Conservation (phyloP, 1,140 invertebrate genomes). For the Gryllus bimaculatus region DNA sequence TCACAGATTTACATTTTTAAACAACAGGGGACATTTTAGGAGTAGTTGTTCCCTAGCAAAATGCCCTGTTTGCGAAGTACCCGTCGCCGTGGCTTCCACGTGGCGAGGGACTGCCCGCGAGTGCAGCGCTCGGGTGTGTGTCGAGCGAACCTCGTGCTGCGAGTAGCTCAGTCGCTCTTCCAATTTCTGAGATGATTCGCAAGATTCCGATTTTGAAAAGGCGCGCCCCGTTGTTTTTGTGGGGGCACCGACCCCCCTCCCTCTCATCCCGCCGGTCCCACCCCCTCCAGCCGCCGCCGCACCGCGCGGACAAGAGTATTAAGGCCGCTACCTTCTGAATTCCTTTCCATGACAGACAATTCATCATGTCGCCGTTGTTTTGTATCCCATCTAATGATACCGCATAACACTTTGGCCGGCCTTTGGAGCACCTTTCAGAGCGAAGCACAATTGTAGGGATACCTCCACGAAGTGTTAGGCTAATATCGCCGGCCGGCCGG, state of each 20-base stretch:
- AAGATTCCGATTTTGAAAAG: conserved; percentile 5
- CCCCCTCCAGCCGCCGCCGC: no score
- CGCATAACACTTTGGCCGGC: not conserved
- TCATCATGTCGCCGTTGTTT: conserved; percentile 3
- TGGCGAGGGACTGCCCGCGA: no score
- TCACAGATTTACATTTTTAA: no score
- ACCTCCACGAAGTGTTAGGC: not conserved
- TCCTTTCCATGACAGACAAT: conserved; percentile 4
- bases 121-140: no score
- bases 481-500: not conserved
- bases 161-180: not conserved
- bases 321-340: not conserved
- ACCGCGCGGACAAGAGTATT: not conserved
- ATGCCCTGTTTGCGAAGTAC: no score
- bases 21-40: no score
- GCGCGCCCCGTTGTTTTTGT: not conserved
- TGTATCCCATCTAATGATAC: not conserved
- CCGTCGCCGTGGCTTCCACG: no score
- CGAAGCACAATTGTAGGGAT: not conserved
- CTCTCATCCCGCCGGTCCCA: no score
- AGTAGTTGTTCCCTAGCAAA: no score
- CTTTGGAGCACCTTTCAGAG: not conserved
- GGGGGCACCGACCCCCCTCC: no score
- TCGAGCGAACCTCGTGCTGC: not conserved
- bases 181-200: conserved; percentile 4